Evolutionary conservation across 2,888 invertebrate genomes (phyloP).

Genomic region (Acanthosoma haemorrhoidale): DNA sequence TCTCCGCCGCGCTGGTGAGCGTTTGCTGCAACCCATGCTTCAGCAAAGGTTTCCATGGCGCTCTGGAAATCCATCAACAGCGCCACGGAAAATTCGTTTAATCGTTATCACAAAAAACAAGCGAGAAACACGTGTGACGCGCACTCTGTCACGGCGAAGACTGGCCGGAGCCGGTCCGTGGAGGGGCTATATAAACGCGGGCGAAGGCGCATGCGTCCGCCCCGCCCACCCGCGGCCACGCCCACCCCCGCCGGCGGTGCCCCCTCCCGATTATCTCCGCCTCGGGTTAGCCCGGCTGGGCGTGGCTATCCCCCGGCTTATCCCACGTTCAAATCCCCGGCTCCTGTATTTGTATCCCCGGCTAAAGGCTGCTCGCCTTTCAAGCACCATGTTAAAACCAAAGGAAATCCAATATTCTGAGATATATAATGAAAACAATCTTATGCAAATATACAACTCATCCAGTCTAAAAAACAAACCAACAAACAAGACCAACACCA

Average conservation of each 20-base stretch:
- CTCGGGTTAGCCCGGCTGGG: slow-evolving; percentile 52
- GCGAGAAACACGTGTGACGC: not conserved
- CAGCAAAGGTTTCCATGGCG: slow-evolving; percentile 96
- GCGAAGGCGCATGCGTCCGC: slow-evolving; percentile 21
- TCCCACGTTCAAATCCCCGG: slow-evolving; percentile 46
- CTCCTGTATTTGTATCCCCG: slow-evolving; percentile 13
- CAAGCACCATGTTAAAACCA: too few species aligned
- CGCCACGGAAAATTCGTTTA: not conserved
- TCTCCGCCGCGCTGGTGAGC: slow-evolving; percentile 62
- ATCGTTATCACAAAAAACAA: not conserved
- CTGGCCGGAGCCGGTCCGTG: slow-evolving; percentile 33
- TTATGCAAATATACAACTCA: too few species aligned
- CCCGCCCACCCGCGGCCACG: slow-evolving; percentile 41
- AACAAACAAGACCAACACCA: too few species aligned
- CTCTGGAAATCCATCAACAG: slow-evolving; percentile 88
- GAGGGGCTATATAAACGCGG: slow-evolving; percentile 9
- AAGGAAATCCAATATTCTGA: too few species aligned
- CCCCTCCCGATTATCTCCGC: slow-evolving; percentile 51
- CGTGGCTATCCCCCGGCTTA: slow-evolving; percentile 44
- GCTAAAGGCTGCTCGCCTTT: too few species aligned
- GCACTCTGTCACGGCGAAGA: slow-evolving; percentile 10
- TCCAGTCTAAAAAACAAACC: too few species aligned
- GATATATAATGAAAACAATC: too few species aligned
- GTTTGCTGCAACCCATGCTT: slow-evolving; percentile 93
- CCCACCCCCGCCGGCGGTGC: slow-evolving; percentile 41